Percentiles rank a stretch among this genome's conserved stretches.
Conservation (phyloP, 2,888 invertebrate species). For the Athrips mouffetella region DNA sequence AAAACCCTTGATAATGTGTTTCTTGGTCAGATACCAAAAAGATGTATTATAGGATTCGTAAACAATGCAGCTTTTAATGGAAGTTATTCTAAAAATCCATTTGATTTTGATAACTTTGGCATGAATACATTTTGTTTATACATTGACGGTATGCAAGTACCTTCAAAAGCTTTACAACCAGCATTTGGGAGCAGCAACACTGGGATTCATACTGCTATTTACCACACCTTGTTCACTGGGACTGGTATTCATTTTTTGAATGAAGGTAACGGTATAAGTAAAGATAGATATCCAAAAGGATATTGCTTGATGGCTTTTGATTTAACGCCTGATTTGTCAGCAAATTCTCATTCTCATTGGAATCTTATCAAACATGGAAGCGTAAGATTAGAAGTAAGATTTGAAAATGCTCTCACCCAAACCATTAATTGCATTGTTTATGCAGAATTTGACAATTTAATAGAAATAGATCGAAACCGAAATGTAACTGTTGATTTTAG, state of each 20-base stretch:
- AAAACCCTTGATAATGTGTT: slow-evolving; percentile 29
- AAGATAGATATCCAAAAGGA: slow-evolving; percentile 25
- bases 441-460: slow-evolving; percentile 28
- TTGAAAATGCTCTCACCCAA: slow-evolving; percentile 24
- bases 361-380: slow-evolving; percentile 28
- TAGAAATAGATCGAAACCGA: slow-evolving; percentile 25
- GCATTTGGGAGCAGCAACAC: slow-evolving; percentile 15
- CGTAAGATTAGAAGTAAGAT: slow-evolving; percentile 26
- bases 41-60: slow-evolving; percentile 26
- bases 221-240: slow-evolving; percentile 27
- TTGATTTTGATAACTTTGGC: slow-evolving; percentile 27
- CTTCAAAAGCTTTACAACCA: slow-evolving; percentile 23
- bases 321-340: slow-evolving; percentile 27
- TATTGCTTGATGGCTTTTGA: slow-evolving; percentile 30
- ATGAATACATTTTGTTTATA: slow-evolving; percentile 27
- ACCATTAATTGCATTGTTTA: slow-evolving; percentile 29
- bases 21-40: slow-evolving; percentile 27
- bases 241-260: slow-evolving; percentile 30
- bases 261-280: slow-evolving; percentile 28
- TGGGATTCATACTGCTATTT: slow-evolving; percentile 14
- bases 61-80: slow-evolving; percentile 25
- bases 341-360: slow-evolving; percentile 24
- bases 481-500: slow-evolving; percentile 18
- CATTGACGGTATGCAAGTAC: slow-evolving; percentile 25
- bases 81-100: slow-evolving; percentile 26